Evolutionary conservation across 2,113 vertebrate species (phyloP), one percentile per base, ranked within the genome.

Genomic region (Amphiprion ocellaris): DNA sequence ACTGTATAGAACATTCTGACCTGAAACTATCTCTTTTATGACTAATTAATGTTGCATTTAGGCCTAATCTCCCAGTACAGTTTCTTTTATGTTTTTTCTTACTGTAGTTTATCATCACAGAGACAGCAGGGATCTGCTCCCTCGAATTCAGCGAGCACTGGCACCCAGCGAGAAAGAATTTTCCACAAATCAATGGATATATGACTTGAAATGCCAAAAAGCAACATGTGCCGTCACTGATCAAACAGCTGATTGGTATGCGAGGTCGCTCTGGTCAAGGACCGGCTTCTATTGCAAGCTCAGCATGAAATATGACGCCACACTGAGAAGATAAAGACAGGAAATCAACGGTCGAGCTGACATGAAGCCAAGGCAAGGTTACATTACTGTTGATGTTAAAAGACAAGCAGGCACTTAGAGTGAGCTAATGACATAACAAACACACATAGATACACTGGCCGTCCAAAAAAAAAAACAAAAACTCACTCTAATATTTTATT

Each of bases 11-110:
- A 73, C 53, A 69, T 49, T 70, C 55, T 74, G 83, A 85, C 85
- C 79, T 77, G 54, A 79, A 85, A 82, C 65, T 74, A 77, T 84
- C 61, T 46, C 30, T 54, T 76, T 63, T 75, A 69, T 23, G 61
- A 78, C 67, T 84, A 84, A 85, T 87, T 89, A 89, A 83, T 53
- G 73, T 74, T 59, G 37, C 72, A 30, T 89, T 88, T 69, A 79
- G n/a, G 23, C 28, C 33, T 77, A 81, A 77, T 68, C 62, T 78
- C 47, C 73, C 26, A 11, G 60, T 52, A 33, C 21, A 8, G 50
- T 17, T 49, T 68, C 44, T 79, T 74, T 75, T 62, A 68, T 69
- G 56, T 69, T 53, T 71, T 68, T 77, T 37, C 23, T 46, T 39
- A 28, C 53, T 53, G 37, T 56, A 69, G 49, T 83, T 82, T 24